phyloP scores from a whole-genome alignment of 2,888 invertebrate genomes.

The Galerucella calmariensis region DNA sequence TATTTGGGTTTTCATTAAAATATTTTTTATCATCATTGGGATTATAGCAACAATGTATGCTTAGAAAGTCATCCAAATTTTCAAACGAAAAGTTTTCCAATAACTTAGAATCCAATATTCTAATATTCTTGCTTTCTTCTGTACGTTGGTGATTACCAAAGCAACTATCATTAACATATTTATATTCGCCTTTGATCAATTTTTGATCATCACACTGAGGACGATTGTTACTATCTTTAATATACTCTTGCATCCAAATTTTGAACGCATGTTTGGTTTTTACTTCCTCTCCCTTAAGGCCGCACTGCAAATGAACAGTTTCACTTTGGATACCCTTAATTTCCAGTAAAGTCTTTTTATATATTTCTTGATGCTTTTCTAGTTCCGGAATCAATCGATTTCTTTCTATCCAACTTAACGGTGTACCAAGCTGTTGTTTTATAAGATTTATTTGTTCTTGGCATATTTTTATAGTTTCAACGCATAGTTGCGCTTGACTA shows the following conservation, averaged over 20 bases:
- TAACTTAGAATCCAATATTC: not conserved
- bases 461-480: conserved; percentile 54
- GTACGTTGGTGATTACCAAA: not conserved
- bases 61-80: not conserved
- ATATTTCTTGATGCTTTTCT: conserved; percentile 56
- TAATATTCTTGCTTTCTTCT: not conserved
- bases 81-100: not conserved
- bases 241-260: conserved; percentile 29
- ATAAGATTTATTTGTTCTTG: conserved; percentile 56
- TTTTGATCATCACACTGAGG: not conserved
- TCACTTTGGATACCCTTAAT: conserved; percentile 57
- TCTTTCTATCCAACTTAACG: conserved; percentile 18
- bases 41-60: not conserved
- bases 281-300: conserved; percentile 53
- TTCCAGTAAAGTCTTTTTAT: conserved; percentile 53
- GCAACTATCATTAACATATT: not conserved
- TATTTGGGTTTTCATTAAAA: not conserved
- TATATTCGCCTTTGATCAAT: not conserved
- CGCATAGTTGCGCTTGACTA: conserved; percentile 53
- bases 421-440: conserved; percentile 48
- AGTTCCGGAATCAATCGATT: conserved; percentile 40
- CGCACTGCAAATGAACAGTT: conserved; percentile 55
- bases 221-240: not conserved
- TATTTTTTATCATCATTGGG: not conserved
- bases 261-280: conserved; percentile 47